These are phyloP conservation scores for Paramisgurnus dabryanus DNA, from an alignment of 2,113 vertebrate genomes.

Conservation along the genomic window DNA sequence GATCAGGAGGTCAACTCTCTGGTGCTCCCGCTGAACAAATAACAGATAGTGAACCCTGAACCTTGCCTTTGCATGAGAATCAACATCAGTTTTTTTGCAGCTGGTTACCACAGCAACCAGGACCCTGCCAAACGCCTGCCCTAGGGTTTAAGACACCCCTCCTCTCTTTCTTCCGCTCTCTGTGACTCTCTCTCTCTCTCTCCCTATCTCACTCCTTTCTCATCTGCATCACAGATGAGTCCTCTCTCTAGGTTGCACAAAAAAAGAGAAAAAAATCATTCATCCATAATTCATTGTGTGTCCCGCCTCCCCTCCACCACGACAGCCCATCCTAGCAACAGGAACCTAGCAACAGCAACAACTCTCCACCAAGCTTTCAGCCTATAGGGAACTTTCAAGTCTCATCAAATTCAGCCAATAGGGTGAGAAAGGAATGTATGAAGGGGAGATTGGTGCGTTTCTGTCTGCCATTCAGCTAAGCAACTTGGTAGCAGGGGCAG, in stretches of 20 bases:
- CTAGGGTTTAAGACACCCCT: conserved; percentile 73
- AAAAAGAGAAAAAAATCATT: conserved; percentile 72
- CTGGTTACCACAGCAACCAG: conserved; percentile 62
- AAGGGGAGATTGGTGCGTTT: conserved; percentile 56
- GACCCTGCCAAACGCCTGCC: conserved; percentile 69
- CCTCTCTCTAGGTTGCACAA: conserved; percentile 25
- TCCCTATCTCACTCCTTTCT: conserved; percentile 60
- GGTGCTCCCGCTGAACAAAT: conserved; percentile 82
- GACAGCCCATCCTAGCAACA: conserved; percentile 85
- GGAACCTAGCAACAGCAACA: conserved; percentile 88
- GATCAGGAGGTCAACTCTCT: conserved; percentile 72
- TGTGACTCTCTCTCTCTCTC: conserved; percentile 49
- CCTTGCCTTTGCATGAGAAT: conserved; percentile 83
- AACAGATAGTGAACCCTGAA: conserved; percentile 81
- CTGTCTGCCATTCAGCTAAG: conserved; percentile 48
- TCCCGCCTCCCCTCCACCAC: conserved; percentile 81
- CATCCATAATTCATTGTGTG: conserved; percentile 96
- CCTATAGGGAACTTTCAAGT: conserved; percentile 75
- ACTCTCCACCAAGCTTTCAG: conserved; percentile 54
- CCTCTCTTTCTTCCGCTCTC: conserved; percentile 38
- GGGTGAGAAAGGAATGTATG: conserved; percentile 23
- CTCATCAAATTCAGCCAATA: conserved; percentile 74
- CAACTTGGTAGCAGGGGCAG: conserved; percentile 17
- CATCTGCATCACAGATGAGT: conserved; percentile 94
- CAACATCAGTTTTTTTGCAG: conserved; percentile 69